These are phyloP conservation scores for Echinometra lucunter DNA, from an alignment of 53 echinoderm and acorn worm genomes.

Conservation along the genomic window DNA sequence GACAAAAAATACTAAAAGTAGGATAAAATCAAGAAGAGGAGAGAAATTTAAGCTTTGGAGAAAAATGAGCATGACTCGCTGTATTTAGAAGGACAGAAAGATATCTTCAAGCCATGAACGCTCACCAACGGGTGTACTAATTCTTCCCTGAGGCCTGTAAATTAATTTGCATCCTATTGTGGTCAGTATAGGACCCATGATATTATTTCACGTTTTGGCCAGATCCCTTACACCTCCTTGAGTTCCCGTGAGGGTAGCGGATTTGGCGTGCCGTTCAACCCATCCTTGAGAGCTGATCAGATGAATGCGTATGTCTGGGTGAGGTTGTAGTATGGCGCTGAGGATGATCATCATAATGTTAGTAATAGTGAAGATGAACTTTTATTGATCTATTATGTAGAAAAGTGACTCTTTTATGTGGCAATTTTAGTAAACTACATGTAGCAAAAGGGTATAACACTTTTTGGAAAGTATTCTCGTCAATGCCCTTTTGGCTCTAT, in stretches of 20 bases:
- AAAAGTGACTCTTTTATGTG: background rate
- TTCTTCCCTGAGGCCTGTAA: slow-evolving; percentile 22
- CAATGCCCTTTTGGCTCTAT: background rate
- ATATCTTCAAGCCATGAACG: background rate
- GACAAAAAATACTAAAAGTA: background rate
- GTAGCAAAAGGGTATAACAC: background rate
- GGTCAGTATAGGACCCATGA: slow-evolving; percentile 18
- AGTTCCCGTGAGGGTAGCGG: background rate
- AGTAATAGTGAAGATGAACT: background rate
- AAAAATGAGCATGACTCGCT: background rate
- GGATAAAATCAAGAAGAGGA: background rate
- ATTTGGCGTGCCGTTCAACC: slow-evolving; percentile 21
- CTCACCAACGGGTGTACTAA: background rate
- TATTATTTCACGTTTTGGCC: slow-evolving; percentile 24
- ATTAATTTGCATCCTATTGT: slow-evolving; percentile 46
- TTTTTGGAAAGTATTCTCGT: background rate
- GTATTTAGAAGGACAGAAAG: background rate
- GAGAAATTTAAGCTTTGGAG: background rate
- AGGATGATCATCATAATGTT: background rate
- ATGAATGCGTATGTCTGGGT: background rate
- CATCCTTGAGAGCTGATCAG: background rate
- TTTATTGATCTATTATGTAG: background rate
- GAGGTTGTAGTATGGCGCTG: background rate
- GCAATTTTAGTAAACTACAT: background rate
- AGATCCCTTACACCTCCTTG: background rate